Conservation (phyloP, 2,797 vertebrate species). For the Coilia nasus region DNA sequence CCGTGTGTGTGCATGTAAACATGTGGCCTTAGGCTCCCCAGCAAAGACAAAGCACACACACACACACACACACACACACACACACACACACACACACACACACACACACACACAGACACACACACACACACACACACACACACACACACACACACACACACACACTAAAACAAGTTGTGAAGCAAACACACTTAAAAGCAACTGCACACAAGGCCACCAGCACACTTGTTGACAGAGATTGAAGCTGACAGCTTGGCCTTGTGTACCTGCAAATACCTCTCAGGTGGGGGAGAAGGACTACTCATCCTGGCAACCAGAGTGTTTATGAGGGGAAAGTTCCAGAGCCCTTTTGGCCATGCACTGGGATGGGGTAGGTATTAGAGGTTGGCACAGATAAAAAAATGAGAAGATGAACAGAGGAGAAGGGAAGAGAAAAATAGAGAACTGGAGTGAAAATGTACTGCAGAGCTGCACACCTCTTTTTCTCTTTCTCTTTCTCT, state of each 20-base stretch:
- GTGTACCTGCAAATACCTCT: conserved; percentile 5
- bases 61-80: not conserved
- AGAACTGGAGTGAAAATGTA: not conserved
- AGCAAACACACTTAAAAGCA: not conserved
- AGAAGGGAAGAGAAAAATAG: not conserved
- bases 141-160: not conserved
- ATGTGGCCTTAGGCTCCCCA: not conserved
- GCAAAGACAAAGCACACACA: not conserved
- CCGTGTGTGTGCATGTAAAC: conserved; percentile 3
- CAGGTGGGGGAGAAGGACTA: conserved; percentile 12
- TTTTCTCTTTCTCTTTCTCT: too few species aligned
- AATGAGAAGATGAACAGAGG: not conserved
- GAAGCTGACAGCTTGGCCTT: not conserved
- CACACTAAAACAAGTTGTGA: not conserved
- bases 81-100: not conserved
- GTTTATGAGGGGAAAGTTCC: conserved; percentile 18
- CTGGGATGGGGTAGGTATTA: not conserved
- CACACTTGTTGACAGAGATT: not conserved
- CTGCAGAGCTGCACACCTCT: not conserved
- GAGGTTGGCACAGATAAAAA: not conserved
- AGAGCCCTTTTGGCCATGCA: not conserved
- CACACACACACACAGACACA: not conserved
- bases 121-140: not conserved
- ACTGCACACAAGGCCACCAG: not conserved
- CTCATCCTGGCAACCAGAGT: not conserved